phyloP scores from a whole-genome alignment of 2,888 invertebrate genomes.

The Geotrupes spiniger region DNA sequence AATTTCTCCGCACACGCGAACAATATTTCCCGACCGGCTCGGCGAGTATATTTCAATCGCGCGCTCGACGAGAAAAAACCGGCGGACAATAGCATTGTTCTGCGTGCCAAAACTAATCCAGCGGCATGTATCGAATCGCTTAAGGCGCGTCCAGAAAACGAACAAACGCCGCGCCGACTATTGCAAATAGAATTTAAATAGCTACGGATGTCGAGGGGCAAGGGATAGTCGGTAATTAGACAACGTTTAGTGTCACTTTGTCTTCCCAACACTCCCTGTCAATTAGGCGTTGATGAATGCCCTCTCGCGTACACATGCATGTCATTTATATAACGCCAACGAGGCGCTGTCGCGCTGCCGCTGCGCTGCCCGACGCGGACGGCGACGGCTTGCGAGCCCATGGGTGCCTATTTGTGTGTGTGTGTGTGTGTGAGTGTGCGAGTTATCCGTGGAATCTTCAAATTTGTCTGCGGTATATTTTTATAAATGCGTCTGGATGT shows the following conservation, averaged over 20 bases:
- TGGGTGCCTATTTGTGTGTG: too few species aligned
- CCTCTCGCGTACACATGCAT: slow-evolving; percentile 38
- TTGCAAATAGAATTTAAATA: slow-evolving; percentile 47
- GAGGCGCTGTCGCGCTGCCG: slow-evolving; percentile 11
- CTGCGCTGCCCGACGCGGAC: too few species aligned
- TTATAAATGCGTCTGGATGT: slow-evolving; percentile 10
- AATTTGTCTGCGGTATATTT: slow-evolving; percentile 41
- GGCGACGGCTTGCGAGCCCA: too few species aligned
- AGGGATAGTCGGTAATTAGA: slow-evolving; percentile 46
- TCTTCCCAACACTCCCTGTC: slow-evolving; percentile 49
- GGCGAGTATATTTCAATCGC: too few species aligned
- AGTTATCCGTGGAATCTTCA: slow-evolving; percentile 38
- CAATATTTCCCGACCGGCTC: too few species aligned
- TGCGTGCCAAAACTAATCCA: background rate
- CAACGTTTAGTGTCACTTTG: slow-evolving; percentile 54
- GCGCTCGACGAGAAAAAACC: background rate
- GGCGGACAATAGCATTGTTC: slow-evolving; percentile 1
- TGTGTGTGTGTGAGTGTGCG: slow-evolving; percentile 22
- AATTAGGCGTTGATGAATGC: slow-evolving; percentile 53
- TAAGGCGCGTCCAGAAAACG: slow-evolving; percentile 8
- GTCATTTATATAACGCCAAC: slow-evolving; percentile 24
- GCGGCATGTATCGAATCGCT: slow-evolving; percentile 2
- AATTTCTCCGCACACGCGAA: too few species aligned
- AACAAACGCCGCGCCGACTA: slow-evolving; percentile 17
- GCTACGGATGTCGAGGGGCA: slow-evolving; percentile 34